phyloP scores from a whole-genome alignment of 2,113 vertebrate species.

The Eidolon helvum region DNA sequence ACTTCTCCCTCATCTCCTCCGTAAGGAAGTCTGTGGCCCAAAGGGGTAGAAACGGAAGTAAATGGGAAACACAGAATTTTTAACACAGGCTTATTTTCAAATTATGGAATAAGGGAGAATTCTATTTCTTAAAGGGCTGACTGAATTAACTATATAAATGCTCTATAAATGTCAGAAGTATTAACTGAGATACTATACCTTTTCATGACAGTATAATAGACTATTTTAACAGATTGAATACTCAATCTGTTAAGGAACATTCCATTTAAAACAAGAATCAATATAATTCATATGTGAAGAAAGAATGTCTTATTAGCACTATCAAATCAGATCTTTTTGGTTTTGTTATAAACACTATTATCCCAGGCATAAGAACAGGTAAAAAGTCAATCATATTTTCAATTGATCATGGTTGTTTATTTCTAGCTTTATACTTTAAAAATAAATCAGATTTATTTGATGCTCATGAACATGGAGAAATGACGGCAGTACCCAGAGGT shows the following conservation, averaged over 20 bases:
- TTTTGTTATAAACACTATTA: slow-evolving; percentile 26
- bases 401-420: neutral
- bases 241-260: slow-evolving; percentile 21
- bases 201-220: slow-evolving; percentile 27
- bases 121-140: slow-evolving; percentile 73
- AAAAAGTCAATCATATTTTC: slow-evolving; percentile 12
- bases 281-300: slow-evolving; percentile 19
- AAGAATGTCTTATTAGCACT: neutral
- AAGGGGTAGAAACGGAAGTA: slow-evolving; percentile 83
- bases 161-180: slow-evolving; percentile 23
- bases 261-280: slow-evolving; percentile 4
- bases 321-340: neutral
- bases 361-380: neutral
- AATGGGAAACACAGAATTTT: slow-evolving; percentile 71
- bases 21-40: slow-evolving; percentile 70
- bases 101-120: slow-evolving; percentile 57
- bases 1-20: slow-evolving; percentile 64
- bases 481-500: neutral
- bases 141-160: slow-evolving; percentile 79
- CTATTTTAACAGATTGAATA: slow-evolving; percentile 51
- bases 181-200: neutral
- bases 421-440: slow-evolving; percentile 40
- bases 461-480: slow-evolving; percentile 25
- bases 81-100: slow-evolving; percentile 71
- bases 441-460: neutral